Percentiles rank a stretch among this genome's conserved stretches.
Conservation (phyloP, 2,888 invertebrate species). For the Morpho helenor region DNA sequence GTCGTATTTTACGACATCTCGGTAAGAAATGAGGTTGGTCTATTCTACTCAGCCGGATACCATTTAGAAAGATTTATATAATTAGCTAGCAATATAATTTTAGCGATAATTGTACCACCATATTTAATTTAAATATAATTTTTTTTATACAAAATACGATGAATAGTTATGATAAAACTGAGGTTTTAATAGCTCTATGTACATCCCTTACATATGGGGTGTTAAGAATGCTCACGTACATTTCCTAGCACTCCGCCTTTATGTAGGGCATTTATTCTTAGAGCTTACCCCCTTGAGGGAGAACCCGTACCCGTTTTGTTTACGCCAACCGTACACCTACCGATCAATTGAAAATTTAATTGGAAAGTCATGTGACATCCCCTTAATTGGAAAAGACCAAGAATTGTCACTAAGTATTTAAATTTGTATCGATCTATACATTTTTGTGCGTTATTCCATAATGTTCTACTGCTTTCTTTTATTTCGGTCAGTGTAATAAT, state of each 20-base stretch:
- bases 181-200: conserved; percentile 42
- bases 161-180: not conserved
- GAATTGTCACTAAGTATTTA: too few species aligned
- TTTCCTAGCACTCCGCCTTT: conserved; percentile 75
- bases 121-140: too few species aligned
- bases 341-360: conserved; percentile 29
- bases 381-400: conserved; percentile 2
- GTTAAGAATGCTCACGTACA: conserved; percentile 74
- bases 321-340: conserved; percentile 33
- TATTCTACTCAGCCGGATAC: too few species aligned
- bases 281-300: conserved; percentile 48
- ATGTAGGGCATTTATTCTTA: conserved; percentile 77
- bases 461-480: too few species aligned
- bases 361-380: conserved; percentile 16
- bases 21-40: too few species aligned
- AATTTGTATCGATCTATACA: too few species aligned
- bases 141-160: not conserved
- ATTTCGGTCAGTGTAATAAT: too few species aligned
- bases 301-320: conserved; percentile 51
- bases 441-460: too few species aligned
- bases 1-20: too few species aligned
- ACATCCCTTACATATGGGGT: conserved; percentile 49
- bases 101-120: too few species aligned
- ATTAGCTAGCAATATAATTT: too few species aligned
- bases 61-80: not conserved